Percentiles rank a stretch among this genome's conserved stretches.
phyloP scores from a whole-genome alignment of 2,888 invertebrate genomes.

The Pristionchus arcanus region DNA sequence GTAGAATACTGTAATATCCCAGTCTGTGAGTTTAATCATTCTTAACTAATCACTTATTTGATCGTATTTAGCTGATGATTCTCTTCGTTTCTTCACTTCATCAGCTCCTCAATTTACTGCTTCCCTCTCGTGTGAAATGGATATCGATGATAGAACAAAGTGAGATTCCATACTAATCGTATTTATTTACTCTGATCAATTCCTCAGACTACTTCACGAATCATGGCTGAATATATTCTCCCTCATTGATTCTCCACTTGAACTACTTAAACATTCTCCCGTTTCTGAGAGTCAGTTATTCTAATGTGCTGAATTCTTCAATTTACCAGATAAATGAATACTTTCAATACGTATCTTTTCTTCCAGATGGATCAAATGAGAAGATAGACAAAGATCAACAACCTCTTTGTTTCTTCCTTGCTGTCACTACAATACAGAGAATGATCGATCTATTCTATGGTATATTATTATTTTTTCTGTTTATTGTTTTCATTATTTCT shows the following conservation, averaged over 20 bases:
- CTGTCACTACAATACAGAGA: conserved; percentile 69
- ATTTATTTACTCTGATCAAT: not conserved
- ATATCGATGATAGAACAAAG: conserved; percentile 47
- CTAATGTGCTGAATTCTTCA: no score
- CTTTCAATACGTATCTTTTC: no score
- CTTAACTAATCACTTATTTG: not conserved
- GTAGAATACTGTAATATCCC: conserved; percentile 68
- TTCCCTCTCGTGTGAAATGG: conserved; percentile 40
- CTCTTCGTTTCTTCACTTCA: conserved; percentile 16
- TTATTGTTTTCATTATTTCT: not conserved
- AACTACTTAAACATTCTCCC: conserved; percentile 65
- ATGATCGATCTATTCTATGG: conserved; percentile 77
- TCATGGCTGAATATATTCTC: conserved; percentile 65
- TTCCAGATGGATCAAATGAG: conserved; percentile 5
- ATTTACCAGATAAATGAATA: no score
- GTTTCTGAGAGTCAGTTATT: conserved; percentile 56
- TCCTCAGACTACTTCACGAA: conserved; percentile 20
- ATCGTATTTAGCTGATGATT: conserved; percentile 17
- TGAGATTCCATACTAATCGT: not conserved
- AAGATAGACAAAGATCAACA: conserved; percentile 54
- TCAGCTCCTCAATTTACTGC: not conserved
- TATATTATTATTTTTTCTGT: no score
- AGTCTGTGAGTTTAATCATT: conserved; percentile 57
- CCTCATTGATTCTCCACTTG: conserved; percentile 63
- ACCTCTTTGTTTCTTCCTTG: conserved; percentile 74